These are phyloP conservation scores for Loriculus beryllinus DNA, from an alignment of 2,797 vertebrate genomes.

Conservation along the genomic window DNA sequence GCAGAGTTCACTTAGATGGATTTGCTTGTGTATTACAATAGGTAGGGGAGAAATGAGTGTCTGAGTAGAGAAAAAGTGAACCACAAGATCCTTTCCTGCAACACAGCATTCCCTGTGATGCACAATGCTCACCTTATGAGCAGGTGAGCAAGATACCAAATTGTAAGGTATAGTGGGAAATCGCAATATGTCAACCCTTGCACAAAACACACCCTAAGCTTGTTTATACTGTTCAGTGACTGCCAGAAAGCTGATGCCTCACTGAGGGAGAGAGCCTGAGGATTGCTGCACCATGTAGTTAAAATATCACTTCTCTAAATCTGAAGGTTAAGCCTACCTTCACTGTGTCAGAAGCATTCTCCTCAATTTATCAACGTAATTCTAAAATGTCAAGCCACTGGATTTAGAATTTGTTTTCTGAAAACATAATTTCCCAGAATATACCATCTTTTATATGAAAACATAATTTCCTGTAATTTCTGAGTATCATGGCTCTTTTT, in stretches of 20 bases:
- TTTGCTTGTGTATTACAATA: neutral
- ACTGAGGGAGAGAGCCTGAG: neutral
- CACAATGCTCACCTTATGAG: neutral
- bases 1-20: neutral
- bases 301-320: neutral
- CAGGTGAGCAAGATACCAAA: neutral
- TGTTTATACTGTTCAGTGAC: neutral
- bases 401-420: neutral
- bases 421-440: neutral
- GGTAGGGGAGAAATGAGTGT: neutral
- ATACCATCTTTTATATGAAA: neutral
- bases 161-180: neutral
- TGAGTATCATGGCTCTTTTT: neutral
- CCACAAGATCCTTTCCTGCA: neutral
- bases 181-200: neutral
- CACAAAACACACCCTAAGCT: neutral
- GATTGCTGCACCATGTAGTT: neutral
- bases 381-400: neutral
- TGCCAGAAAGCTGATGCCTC: neutral
- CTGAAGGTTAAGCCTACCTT: neutral
- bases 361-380: neutral
- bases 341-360: neutral
- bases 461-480: neutral
- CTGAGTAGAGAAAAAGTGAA: neutral
- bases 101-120: neutral